Base-by-base conservation (phyloP, 1,140 invertebrate species). In the Plectus sambesii region DNA sequence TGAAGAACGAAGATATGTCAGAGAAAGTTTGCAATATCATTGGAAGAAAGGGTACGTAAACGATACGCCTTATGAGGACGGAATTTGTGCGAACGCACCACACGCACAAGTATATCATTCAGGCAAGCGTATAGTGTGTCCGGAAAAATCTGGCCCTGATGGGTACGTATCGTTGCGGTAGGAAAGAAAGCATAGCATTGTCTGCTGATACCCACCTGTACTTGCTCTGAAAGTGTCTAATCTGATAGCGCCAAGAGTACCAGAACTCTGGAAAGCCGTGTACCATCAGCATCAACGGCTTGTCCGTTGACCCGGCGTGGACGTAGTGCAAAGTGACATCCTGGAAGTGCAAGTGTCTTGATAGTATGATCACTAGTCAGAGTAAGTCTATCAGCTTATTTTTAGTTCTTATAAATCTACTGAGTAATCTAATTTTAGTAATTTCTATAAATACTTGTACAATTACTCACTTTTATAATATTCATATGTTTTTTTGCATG, bases 181-280 rank as follows among this genome's bases (percentile, higher is more conserved):
- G n/a, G n/a, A 30, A 23, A 43, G 9, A 20, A n/a, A 41, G 52
- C 15, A 22, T 50, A 22, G 26, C 23, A 39, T 23, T 24, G 22
- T 23, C 29, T 50, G 6, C 40, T 41, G 47, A 29, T 58, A 55
- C 39, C 47, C 64, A 79, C 78, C 79, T 78, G 66, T 80, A 78
- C 51, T 78, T 72, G 56, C 75, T 73, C 9, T 75, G 71, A 55
- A 81, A 80, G 33, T 79, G 71, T 22, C 73, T 66, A 8, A 83
- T 73, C 70, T 84, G 82, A 65, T 79, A 69, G 15, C 79, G 61
- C 79, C 79, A 81, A 2, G 75, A 78, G 59, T 77, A 81, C 80
- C 82, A 84, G 62, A 79, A 83, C 55, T 84, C 82, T 4, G 82
- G 82, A 68, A 83, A 84, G 29, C 82, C 82, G 66, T 84, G 82